These are phyloP conservation scores for Chanos chanos DNA, from an alignment of 2,797 vertebrate genomes.

Conservation along the genomic window DNA sequence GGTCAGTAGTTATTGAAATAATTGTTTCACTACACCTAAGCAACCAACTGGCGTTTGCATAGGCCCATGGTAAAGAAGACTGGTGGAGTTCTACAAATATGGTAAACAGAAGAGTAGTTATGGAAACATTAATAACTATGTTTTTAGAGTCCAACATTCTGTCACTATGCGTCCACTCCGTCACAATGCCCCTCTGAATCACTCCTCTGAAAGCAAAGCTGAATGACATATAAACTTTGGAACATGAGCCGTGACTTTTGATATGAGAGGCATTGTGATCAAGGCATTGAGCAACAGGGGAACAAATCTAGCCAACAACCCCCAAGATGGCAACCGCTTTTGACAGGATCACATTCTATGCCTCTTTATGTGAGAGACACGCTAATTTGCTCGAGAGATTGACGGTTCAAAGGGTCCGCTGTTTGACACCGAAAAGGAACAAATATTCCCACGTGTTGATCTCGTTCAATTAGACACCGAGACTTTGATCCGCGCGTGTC, in stretches of 20 bases:
- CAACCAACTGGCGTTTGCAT: no score
- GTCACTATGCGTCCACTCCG: no score
- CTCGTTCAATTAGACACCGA: constrained; percentile 63
- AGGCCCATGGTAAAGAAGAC: no score
- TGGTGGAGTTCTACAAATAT: no score
- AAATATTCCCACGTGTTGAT: constrained; percentile 57
- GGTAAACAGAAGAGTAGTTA: no score
- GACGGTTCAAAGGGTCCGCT: constrained; percentile 69
- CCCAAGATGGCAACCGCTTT: constrained; percentile 48
- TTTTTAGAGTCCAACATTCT: no score
- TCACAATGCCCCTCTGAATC: no score
- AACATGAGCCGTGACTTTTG: constrained; percentile 25
- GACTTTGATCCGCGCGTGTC: constrained; percentile 52
- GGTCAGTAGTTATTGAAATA: no score
- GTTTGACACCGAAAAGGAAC: constrained; percentile 61
- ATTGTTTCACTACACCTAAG: no score
- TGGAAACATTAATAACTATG: no score
- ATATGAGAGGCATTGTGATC: constrained; percentile 13
- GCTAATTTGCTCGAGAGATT: constrained; percentile 57
- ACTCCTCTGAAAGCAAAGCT: no score
- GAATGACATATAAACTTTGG: constrained; percentile 33
- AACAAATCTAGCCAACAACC: constrained; percentile 48
- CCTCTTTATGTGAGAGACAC: constrained; percentile 60
- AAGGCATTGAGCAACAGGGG: constrained; percentile 90
- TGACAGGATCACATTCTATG: constrained; percentile 32